Evolutionary conservation across 2,113 vertebrate species (phyloP), one percentile per base, ranked within the genome.

Genomic region (Perca flavescens): DNA sequence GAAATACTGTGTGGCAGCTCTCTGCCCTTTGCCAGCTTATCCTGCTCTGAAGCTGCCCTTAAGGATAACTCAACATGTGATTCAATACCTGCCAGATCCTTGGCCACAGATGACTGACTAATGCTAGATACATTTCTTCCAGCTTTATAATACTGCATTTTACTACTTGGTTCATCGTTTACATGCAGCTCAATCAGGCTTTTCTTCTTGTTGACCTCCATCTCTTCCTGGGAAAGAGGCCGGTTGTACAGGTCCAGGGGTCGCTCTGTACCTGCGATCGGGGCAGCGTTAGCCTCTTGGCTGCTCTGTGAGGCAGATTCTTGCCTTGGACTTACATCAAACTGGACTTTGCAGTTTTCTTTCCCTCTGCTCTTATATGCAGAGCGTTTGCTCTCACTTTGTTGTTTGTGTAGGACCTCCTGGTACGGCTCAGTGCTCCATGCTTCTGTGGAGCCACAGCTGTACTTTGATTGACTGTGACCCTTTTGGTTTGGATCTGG

Each of bases 151-250:
- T 71, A 36, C 5, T 93, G 72, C 21, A 53, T 53, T 70, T 69
- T 43, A 46, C 62, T 46, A 17, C 76, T 50, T 70, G 92, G 89
- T 69, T 92, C 71, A 47, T 85, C 79, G 50, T 94, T 15, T 0
- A 82, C 90, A 25, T 68, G 75, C 79, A 90, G 53, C 21, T 79
- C 12, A 0, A 2, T 73, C 16, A 9, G 12, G 19, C 34, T 79
- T 58, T 74, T 70, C 34, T 88, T 58, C 65, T n/a, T 34, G 14
- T n/a, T 47, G 19, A 65, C 53, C 43, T 80, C 46, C 72, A n/a
- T 63, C 56, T 22, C 67, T 76, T 40, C 36, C 19, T 70, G 72
- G 53, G 58, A 68, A 57, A 31, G 46, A 63, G 56, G 69, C 49
- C 0, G 1, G 22, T 12, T 74, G 73, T 62, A 1, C 43, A 34